A percentile compares a stretch with the other conserved stretches of the same genome.
These are phyloP conservation scores for Solen grandis DNA, from an alignment of 1,140 invertebrate genomes.

Conservation along the genomic window DNA sequence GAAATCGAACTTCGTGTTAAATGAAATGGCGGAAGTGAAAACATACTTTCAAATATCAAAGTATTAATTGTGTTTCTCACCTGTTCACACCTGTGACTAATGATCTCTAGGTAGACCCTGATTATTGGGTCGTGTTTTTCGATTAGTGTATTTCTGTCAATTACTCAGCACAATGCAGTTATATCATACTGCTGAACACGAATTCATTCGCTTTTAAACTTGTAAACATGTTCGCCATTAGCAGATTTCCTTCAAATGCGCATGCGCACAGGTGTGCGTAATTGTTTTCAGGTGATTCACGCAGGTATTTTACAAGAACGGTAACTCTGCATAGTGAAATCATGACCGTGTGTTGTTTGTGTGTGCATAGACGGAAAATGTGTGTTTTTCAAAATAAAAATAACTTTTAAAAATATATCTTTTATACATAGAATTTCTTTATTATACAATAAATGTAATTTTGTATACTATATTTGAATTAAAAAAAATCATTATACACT, in stretches of 20 bases:
- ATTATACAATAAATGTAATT: no score
- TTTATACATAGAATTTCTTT: no score
- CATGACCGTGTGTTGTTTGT: no score
- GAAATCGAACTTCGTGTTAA: slow-evolving; percentile 1
- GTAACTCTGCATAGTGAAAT: no score
- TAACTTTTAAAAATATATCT: no score
- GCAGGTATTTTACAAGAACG: no score
- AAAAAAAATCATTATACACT: no score
- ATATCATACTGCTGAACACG: background rate
- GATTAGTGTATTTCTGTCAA: background rate
- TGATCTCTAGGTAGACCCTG: background rate
- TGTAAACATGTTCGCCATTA: slow-evolving; percentile 58
- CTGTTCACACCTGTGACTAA: slow-evolving; percentile 30
- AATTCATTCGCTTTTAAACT: slow-evolving; percentile 26
- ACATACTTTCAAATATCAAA: background rate
- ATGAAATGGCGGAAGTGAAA: slow-evolving; percentile 12
- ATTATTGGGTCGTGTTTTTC: background rate
- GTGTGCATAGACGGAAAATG: no score
- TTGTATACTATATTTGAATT: no score
- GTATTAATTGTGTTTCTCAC: slow-evolving; percentile 4
- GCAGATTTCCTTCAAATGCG: slow-evolving; percentile 16
- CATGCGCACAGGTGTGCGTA: slow-evolving; percentile 45
- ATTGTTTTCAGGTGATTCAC: no score
- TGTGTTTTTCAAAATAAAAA: no score
- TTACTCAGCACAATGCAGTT: background rate